Percentiles rank a stretch among this genome's conserved stretches.
These are phyloP conservation scores for Cyprinodon brontotheroides DNA, from an alignment of 2,113 vertebrate genomes.

Conservation along the genomic window DNA sequence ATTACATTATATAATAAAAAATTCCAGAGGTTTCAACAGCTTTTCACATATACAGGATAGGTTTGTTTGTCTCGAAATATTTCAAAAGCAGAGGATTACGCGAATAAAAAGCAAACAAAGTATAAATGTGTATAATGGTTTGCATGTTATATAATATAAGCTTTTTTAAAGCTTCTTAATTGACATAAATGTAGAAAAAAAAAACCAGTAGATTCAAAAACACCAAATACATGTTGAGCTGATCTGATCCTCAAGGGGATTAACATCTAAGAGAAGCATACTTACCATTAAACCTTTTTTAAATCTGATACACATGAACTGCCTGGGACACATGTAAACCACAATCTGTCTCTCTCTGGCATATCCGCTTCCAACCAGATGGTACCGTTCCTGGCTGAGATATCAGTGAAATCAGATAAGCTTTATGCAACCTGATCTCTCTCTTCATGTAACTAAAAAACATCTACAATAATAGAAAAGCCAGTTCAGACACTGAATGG, in stretches of 20 bases:
- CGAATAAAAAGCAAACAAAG: neutral
- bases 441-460: slow-evolving; percentile 2
- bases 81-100: neutral
- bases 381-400: slow-evolving; percentile 6
- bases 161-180: slow-evolving; percentile 9
- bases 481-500: neutral
- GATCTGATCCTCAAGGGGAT: slow-evolving; percentile 67
- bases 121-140: neutral
- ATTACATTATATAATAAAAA: neutral
- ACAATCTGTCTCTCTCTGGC: slow-evolving; percentile 57
- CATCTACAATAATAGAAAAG: slow-evolving; percentile 7
- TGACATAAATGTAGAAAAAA: slow-evolving; percentile 17
- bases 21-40: neutral
- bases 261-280: slow-evolving; percentile 70
- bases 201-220: slow-evolving; percentile 30
- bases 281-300: slow-evolving; percentile 66
- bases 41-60: neutral
- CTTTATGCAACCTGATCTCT: slow-evolving; percentile 4
- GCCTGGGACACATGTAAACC: slow-evolving; percentile 57
- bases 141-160: slow-evolving; percentile 4
- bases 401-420: slow-evolving; percentile 13
- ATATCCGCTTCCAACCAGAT: slow-evolving; percentile 8
- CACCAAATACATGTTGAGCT: slow-evolving; percentile 28
- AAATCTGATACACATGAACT: slow-evolving; percentile 69
- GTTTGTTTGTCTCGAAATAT: neutral